Evolutionary conservation across 2,113 vertebrate genomes (phyloP).

Genomic region (Glaucomys volans): DNA sequence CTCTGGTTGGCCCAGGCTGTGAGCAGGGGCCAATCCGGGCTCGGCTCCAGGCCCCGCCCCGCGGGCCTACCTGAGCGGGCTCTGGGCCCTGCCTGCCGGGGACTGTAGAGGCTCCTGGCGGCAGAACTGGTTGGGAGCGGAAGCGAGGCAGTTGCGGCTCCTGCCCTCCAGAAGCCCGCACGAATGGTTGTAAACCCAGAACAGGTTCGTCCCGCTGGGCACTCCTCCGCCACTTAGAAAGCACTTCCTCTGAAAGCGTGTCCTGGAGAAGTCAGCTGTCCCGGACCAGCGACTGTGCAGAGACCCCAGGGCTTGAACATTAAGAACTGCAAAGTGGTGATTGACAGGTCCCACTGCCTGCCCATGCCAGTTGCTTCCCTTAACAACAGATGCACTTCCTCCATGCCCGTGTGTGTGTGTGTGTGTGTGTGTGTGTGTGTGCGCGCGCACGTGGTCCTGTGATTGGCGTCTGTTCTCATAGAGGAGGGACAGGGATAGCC

Average conservation of each 20-base stretch:
- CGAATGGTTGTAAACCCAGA: accelerated
- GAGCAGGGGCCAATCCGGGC: background rate
- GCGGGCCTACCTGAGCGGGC: background rate
- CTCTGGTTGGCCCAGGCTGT: background rate
- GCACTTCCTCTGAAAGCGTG: background rate
- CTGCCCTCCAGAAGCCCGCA: background rate
- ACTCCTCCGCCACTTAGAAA: too few relatives aligned
- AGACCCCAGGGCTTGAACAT: background rate
- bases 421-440: accelerated
- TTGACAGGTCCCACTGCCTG: accelerated
- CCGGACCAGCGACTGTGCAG: accelerated
- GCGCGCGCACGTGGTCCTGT: background rate
- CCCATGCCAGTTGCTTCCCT: background rate
- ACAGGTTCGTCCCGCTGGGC: background rate
- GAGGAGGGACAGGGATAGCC: accelerated
- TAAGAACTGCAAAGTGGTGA: background rate
- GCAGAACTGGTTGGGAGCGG: background rate
- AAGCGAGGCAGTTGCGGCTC: background rate
- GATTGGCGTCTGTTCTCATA: accelerated
- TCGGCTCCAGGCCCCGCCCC: background rate
- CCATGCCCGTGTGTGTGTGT: too few relatives aligned
- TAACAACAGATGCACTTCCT: accelerated
- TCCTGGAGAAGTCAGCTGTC: background rate
- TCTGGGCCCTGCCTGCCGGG: too few relatives aligned
- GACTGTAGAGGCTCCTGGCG: accelerated